These are phyloP conservation scores for Trypoxylon attenuatum DNA, from an alignment of 2,888 invertebrate genomes.

Conservation along the genomic window DNA sequence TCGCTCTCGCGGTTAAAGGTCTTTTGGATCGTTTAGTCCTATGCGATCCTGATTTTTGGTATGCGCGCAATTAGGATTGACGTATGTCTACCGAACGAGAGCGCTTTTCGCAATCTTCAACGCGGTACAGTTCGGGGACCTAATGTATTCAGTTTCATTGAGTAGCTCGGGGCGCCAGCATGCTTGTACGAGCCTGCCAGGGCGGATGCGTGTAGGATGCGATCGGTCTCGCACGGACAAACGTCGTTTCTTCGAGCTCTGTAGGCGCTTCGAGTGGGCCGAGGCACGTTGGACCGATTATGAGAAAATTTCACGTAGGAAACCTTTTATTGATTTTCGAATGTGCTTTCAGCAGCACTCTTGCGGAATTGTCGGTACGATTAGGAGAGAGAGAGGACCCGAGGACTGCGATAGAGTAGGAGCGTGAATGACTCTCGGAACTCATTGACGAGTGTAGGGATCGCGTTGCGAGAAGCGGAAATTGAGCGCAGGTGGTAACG, in stretches of 20 bases:
- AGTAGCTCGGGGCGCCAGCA: conserved; percentile 22
- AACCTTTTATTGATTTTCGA: conserved; percentile 7
- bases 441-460: no score
- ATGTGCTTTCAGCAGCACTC: conserved; percentile 3
- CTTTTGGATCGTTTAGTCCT: no score
- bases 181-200: conserved; percentile 15
- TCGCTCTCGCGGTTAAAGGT: no score
- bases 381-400: no score
- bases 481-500: no score
- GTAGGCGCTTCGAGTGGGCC: conserved; percentile 50
- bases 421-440: no score
- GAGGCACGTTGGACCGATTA: conserved; percentile 26
- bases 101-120: no score
- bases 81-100: no score
- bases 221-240: conserved; percentile 26
- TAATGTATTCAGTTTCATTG: conserved; percentile 14
- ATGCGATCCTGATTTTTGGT: no score
- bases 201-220: conserved; percentile 45
- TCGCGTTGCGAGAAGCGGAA: no score
- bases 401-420: no score
- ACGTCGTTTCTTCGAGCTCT: conserved; percentile 39
- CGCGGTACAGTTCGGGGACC: not conserved
- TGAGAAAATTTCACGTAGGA: conserved; percentile 30
- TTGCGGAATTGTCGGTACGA: not conserved
- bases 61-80: no score